Evolutionary conservation across 2,113 vertebrate species (phyloP), one percentile per base, ranked within the genome.

Genomic region (Lipotes vexillifer): DNA sequence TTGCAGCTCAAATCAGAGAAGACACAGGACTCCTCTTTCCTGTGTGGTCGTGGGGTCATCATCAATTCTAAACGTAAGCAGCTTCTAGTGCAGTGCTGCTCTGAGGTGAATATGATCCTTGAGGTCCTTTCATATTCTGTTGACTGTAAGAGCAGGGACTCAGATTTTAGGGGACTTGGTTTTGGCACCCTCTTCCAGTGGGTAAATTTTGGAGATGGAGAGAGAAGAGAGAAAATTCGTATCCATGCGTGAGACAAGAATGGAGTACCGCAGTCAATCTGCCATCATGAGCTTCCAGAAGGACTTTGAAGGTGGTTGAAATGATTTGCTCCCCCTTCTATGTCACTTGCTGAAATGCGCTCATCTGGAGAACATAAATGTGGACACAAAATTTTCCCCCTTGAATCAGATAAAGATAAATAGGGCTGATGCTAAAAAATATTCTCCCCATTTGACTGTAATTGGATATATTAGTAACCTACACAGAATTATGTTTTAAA

Each of bases 381-480:
- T 49, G 10, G n/a, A 38, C 46, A 44, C 87, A 49, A 27, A 38
- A 21, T 1, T 9, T 3, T 31, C 82, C 5, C 25, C 44, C 33
- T 27, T 21, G 6, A 61, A 38, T 66, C 29, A 81, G 6, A 93
- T 9, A 41, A 74, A 74, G 49, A 41, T 20, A 7, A 89, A 66
- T 49, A 59, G 33, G 41, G 46, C 21, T 21, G 23, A 94, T 44
- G 27, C n/a, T 52, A 78, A 93, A 38, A 94, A 81, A 84, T 52
- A 6, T 71, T 98, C 72, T 90, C 33, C 44, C 90, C 90, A 65
- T 33, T 87, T 80, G 31, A 74, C 69, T 93, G 1, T 82, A 38
- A 6, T 89, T 82, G 63, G 7, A 8, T 66, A 86, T 95, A 86
- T 82, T 92, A 38, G 23, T 88, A 87, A 97, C 41, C 21, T 74